A percentile compares a stretch with the other conserved stretches of the same genome.
These are phyloP conservation scores for Megaceryle alcyon DNA, from an alignment of 2,797 vertebrate species.

Conservation along the genomic window DNA sequence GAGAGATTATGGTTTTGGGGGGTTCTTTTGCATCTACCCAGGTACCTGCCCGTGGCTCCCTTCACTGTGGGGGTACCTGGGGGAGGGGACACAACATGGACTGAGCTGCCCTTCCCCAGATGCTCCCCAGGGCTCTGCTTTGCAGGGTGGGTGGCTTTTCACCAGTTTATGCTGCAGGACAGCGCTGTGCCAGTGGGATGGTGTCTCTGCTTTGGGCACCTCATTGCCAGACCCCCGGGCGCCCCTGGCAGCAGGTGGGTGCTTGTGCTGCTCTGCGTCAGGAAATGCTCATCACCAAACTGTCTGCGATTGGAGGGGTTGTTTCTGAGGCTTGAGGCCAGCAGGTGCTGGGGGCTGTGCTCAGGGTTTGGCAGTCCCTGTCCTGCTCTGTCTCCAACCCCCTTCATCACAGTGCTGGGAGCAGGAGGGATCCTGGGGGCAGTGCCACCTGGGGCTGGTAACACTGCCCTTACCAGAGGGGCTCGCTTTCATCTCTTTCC, in stretches of 20 bases:
- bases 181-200: accelerated
- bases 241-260: not conserved
- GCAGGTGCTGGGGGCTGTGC: not conserved
- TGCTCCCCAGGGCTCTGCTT: accelerated
- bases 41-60: not conserved
- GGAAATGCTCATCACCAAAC: not conserved
- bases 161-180: accelerated
- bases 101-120: accelerated
- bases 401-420: accelerated
- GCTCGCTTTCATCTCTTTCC: not conserved
- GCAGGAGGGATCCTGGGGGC: not conserved
- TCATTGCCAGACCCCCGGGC: accelerated
- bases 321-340: not conserved
- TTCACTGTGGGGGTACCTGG: accelerated
- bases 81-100: no score
- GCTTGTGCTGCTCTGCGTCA: not conserved
- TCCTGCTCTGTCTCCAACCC: not conserved
- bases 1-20: not conserved
- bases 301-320: accelerated
- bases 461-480: not conserved
- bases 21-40: not conserved
- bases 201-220: not conserved
- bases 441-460: not conserved
- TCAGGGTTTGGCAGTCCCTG: accelerated
- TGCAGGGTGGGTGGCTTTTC: accelerated